Conservation (phyloP, 23 tunicate species). For the Botrylloides violaceus region DNA sequence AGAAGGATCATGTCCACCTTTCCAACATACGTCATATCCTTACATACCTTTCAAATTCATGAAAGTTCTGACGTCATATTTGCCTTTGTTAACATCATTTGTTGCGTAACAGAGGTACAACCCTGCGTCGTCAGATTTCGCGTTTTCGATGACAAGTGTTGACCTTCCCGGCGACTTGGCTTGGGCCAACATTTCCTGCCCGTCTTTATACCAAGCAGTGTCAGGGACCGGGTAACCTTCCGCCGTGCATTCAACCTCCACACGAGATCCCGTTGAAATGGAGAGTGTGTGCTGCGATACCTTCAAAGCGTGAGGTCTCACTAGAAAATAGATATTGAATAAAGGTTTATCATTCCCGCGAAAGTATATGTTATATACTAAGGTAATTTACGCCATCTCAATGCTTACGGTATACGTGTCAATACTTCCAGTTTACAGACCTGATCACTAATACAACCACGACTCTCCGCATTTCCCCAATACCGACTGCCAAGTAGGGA, state of each 20-base stretch:
- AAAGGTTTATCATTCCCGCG: too few species aligned
- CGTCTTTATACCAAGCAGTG: conserved; percentile 3
- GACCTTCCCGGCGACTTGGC: not conserved
- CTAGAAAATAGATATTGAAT: too few species aligned
- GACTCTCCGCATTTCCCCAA: too few species aligned
- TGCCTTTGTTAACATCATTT: not conserved
- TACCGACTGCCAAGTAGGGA: too few species aligned
- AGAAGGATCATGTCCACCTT: too few species aligned
- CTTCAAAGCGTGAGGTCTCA: not conserved
- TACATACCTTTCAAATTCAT: not conserved
- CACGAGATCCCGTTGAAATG: not conserved
- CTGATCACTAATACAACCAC: too few species aligned
- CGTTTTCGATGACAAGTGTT: not conserved
- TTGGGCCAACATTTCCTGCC: not conserved
- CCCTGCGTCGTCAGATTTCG: not conserved
- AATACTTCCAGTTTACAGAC: too few species aligned
- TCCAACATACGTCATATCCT: too few species aligned
- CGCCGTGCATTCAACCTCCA: not conserved
- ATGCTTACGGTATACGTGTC: too few species aligned
- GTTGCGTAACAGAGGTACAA: not conserved
- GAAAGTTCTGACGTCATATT: not conserved
- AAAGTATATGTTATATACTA: too few species aligned
- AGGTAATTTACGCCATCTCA: too few species aligned
- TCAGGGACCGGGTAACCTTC: conserved; percentile 1
- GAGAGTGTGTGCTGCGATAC: not conserved